A percentile compares a stretch with the other conserved stretches of the same genome.
These are phyloP conservation scores for Archivesica marissinica DNA, from an alignment of 1,140 invertebrate species.

Conservation along the genomic window DNA sequence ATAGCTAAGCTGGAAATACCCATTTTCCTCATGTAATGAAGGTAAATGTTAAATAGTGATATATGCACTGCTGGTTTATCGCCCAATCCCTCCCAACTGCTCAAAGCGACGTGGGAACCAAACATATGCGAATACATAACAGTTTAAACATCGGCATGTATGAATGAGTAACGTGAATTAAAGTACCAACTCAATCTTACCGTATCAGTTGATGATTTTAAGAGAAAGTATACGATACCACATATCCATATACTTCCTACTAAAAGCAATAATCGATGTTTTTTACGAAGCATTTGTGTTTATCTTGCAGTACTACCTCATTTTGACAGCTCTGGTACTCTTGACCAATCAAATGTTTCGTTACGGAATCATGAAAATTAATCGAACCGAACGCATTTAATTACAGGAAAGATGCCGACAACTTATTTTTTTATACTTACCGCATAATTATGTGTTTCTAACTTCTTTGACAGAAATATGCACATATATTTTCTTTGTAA, in stretches of 20 bases:
- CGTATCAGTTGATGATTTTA: slow-evolving; percentile 31
- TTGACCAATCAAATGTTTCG: background rate
- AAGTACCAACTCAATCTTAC: slow-evolving; percentile 1
- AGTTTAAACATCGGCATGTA: background rate
- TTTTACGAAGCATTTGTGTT: slow-evolving; percentile 50
- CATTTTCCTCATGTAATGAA: background rate
- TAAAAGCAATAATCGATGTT: slow-evolving; percentile 49
- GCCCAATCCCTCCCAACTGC: slow-evolving; percentile 16
- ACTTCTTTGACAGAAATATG: too few relatives aligned
- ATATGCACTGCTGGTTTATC: background rate
- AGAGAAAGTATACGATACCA: slow-evolving; percentile 53
- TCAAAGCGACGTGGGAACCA: slow-evolving; percentile 27
- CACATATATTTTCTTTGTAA: too few relatives aligned
- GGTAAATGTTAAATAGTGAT: background rate
- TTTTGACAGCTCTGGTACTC: background rate
- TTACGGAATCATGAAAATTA: too few relatives aligned
- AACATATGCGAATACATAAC: background rate
- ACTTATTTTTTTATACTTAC: too few relatives aligned
- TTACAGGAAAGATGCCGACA: too few relatives aligned
- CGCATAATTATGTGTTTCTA: too few relatives aligned
- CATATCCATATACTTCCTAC: slow-evolving; percentile 51
- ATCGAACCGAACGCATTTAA: too few relatives aligned
- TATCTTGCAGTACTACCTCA: background rate
- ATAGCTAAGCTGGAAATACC: background rate
- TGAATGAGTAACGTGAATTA: background rate